Percentiles rank a stretch among this genome's conserved stretches.
Conservation (phyloP, 2,797 vertebrate genomes). For the Sylvia borin region DNA sequence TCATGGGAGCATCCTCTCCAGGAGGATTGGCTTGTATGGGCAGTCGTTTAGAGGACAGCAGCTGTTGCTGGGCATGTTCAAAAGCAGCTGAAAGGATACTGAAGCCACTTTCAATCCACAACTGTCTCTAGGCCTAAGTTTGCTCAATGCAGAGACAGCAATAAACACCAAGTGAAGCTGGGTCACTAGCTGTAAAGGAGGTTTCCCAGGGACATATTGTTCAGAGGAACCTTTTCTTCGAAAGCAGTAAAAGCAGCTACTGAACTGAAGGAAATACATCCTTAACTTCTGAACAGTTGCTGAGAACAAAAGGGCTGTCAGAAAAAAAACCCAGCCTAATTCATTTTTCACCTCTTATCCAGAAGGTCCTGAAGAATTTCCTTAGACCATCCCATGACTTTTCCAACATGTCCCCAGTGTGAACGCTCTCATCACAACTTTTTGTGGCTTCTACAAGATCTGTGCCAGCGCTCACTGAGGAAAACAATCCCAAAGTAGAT, state of each 20-base stretch:
- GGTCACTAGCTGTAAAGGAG: neutral
- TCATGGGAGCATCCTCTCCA: neutral
- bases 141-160: neutral
- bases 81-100: neutral
- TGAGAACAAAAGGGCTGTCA: neutral
- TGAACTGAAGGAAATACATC: neutral
- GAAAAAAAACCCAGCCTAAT: rapidly evolving
- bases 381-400: neutral
- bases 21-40: neutral
- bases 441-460: neutral
- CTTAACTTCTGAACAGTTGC: neutral
- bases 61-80: neutral
- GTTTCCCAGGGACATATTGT: neutral
- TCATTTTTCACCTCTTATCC: neutral
- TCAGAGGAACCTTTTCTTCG: neutral
- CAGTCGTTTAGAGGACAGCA: neutral
- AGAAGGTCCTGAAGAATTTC: neutral
- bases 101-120: neutral
- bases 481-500: conserved; percentile 41
- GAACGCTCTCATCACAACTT: neutral
- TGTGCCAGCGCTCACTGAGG: neutral
- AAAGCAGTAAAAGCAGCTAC: neutral
- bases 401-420: neutral
- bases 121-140: neutral
- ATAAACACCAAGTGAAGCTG: neutral